phyloP scores from a whole-genome alignment of 2,113 vertebrate species.

The Catharus fuscescens region DNA sequence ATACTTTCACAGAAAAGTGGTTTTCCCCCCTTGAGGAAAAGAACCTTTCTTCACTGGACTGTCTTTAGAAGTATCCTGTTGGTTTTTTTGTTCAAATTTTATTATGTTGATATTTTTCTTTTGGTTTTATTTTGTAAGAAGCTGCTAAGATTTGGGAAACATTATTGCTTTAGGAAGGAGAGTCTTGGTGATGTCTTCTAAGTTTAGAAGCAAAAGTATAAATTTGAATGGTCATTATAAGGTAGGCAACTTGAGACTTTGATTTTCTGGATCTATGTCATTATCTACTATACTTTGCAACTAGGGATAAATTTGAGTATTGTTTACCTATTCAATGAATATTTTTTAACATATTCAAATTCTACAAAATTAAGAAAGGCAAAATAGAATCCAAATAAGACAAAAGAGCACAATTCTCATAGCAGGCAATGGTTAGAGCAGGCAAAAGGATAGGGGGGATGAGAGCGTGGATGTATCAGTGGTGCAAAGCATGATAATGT shows the following conservation, averaged over 20 bases:
- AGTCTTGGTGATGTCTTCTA: not conserved
- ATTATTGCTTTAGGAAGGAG: not conserved
- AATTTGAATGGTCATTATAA: not conserved
- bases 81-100: not conserved
- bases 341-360: not conserved
- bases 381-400: not conserved
- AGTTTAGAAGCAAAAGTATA: not conserved
- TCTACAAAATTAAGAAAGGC: not conserved
- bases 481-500: not conserved
- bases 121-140: not conserved
- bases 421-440: not conserved
- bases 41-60: not conserved
- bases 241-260: not conserved
- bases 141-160: not conserved
- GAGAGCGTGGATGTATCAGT: accelerated
- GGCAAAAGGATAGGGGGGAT: not conserved
- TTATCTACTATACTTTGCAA: not conserved
- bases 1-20: not conserved
- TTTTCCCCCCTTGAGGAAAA: not conserved
- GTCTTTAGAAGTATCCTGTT: not conserved
- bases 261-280: not conserved
- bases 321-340: not conserved
- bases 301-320: not conserved
- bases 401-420: not conserved
- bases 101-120: not conserved